Conservation (phyloP, 2,113 vertebrate genomes). For the Erythrocebus patas region DNA sequence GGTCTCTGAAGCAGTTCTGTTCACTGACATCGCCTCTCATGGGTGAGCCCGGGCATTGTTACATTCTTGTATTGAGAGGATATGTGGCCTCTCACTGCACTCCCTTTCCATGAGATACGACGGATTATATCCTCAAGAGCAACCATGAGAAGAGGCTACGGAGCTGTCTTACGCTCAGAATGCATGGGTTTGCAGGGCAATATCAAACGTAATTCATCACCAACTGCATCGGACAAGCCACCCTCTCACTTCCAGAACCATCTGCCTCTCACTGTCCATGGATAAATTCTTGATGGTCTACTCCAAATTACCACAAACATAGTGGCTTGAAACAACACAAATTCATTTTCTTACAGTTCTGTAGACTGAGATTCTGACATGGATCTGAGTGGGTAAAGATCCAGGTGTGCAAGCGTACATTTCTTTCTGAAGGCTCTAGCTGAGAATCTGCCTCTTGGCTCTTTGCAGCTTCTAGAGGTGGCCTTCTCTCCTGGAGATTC, state of each 20-base stretch:
- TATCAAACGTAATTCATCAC: background rate
- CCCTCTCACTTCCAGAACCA: rapidly evolving
- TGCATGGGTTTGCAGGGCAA: rapidly evolving
- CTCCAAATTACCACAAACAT: background rate
- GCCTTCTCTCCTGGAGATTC: too few relatives aligned
- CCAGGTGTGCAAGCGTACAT: rapidly evolving
- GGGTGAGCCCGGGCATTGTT: rapidly evolving
- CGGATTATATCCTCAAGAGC: too few relatives aligned
- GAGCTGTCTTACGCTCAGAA: rapidly evolving
- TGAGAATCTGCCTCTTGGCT: background rate
- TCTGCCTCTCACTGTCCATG: rapidly evolving
- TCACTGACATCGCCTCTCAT: rapidly evolving
- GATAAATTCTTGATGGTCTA: background rate
- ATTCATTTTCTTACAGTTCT: background rate
- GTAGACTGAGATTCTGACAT: rapidly evolving
- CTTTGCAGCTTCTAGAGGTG: rapidly evolving
- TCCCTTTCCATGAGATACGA: background rate
- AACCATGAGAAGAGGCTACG: rapidly evolving
- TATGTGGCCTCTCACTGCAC: rapidly evolving
- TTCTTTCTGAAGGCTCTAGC: background rate
- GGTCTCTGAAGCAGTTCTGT: background rate
- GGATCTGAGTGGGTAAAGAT: background rate
- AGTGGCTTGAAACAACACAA: rapidly evolving
- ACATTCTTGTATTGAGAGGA: background rate
- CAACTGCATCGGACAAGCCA: background rate